Conservation (phyloP, 2,888 invertebrate species). For the Sminthurinus aureus region DNA sequence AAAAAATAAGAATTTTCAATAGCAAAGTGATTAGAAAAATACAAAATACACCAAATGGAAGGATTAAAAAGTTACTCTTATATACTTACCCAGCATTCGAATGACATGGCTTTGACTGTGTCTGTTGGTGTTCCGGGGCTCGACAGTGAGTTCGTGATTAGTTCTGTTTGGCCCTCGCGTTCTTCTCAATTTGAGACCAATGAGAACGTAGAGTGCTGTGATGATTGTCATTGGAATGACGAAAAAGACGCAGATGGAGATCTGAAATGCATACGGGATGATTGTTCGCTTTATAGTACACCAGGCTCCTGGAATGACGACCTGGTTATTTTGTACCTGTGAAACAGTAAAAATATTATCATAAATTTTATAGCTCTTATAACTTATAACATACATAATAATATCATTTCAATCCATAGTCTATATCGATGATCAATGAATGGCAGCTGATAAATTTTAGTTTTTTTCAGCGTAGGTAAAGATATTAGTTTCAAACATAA, state of each 20-base stretch:
- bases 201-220: conserved; percentile 79
- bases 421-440: no score
- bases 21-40: no score
- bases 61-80: no score
- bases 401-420: no score
- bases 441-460: no score
- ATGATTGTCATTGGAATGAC: conserved; percentile 87
- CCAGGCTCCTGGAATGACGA: conserved; percentile 55
- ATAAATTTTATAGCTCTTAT: background rate
- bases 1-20: no score
- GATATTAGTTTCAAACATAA: no score
- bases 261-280: conserved; percentile 58
- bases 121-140: conserved; percentile 52
- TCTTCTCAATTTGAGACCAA: conserved; percentile 75
- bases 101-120: conserved; percentile 59
- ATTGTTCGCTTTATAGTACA: conserved; percentile 56
- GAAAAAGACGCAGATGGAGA: conserved; percentile 77
- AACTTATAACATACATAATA: background rate
- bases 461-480: no score
- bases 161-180: conserved; percentile 63
- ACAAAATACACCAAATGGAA: no score
- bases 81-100: conserved; percentile 59
- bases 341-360: conserved; percentile 7
- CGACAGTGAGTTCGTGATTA: conserved; percentile 54
- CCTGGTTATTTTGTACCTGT: conserved; percentile 31